Base-by-base conservation (phyloP, 2,888 invertebrate genomes). In the Drosophila birchii region DNA sequence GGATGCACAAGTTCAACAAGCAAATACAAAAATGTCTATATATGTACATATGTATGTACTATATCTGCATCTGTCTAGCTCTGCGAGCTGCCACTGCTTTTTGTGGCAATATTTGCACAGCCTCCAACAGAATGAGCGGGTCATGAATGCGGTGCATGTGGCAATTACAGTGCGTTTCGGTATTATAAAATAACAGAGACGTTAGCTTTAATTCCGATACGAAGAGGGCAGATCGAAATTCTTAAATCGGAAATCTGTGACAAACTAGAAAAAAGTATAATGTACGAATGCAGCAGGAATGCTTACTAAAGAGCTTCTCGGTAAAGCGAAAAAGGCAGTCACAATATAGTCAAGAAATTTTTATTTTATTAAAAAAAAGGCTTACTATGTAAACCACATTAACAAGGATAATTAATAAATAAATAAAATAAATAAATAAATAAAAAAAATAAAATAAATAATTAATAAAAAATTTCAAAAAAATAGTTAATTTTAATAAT, bases 81-180 rank as follows among this genome's bases (percentile, higher is more conserved):
- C 44, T 59, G 34, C 34, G 51, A 53, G 55, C 49, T 56, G 29
- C 53, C 45, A 39, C 51, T 60, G 38, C 55, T 62, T 70, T 82
- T 77, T 77, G 47, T 58, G 63, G 56, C 47, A 60, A 75, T 80
- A 78, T 75, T 80, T 77, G 75, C 68, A 69, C 74, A 80, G 63
- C 43, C 56, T 67, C 47, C 51, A 53, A 53, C 49, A 41, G 29
- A 41, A 54, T 55, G 44, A 39, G 39, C 43, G 53, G 69, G 44
- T 43, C 60, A 53, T 61, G 72, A 63, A 41, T 47, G 63, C 26
- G 63, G 39, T 64, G 26, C 47, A 26, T 39, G 63, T 44, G 64
- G 38, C 68, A 54, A 47, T 38, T 54, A 47, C 45, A 68, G 68
- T 55, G 67, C 47, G 67, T 64, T 49, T 34, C 39, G 3, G 6